Conservation (phyloP, 2,797 vertebrate genomes). For the Sebastes nivosus region DNA sequence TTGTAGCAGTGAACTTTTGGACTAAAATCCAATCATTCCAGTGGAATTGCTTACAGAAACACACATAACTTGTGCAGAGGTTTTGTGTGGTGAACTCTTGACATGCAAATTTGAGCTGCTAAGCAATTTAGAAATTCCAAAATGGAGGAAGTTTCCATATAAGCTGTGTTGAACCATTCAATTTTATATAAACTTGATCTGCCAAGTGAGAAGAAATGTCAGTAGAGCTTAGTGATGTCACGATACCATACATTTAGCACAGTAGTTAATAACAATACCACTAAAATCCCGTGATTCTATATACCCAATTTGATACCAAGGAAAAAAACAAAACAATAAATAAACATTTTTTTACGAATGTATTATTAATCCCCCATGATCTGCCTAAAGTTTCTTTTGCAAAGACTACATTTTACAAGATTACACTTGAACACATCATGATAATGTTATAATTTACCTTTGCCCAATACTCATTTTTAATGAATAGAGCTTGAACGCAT, state of each 20-base stretch:
- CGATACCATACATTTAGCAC: no score
- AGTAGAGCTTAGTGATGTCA: not conserved
- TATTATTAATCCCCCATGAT: not conserved
- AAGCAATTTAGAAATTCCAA: not conserved
- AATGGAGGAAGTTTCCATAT: not conserved
- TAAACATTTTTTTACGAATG: not conserved
- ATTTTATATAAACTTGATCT: not conserved
- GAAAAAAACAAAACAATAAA: not conserved
- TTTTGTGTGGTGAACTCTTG: not conserved
- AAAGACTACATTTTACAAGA: not conserved
- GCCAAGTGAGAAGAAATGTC: not conserved
- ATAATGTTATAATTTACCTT: not conserved
- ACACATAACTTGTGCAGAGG: not conserved
- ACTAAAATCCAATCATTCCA: not conserved
- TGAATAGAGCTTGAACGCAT: not conserved
- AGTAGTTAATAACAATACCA: no score
- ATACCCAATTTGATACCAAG: no score
- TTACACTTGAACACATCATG: not conserved
- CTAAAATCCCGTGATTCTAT: no score
- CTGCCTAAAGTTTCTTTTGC: not conserved
- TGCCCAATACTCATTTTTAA: not conserved
- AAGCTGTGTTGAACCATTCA: not conserved
- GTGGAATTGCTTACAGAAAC: not conserved
- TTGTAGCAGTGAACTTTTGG: not conserved
- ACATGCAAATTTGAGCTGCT: not conserved